Evolutionary conservation across 2,888 invertebrate genomes (phyloP), one percentile per base, ranked within the genome.

Genomic region (Micoletzkya japonica): DNA sequence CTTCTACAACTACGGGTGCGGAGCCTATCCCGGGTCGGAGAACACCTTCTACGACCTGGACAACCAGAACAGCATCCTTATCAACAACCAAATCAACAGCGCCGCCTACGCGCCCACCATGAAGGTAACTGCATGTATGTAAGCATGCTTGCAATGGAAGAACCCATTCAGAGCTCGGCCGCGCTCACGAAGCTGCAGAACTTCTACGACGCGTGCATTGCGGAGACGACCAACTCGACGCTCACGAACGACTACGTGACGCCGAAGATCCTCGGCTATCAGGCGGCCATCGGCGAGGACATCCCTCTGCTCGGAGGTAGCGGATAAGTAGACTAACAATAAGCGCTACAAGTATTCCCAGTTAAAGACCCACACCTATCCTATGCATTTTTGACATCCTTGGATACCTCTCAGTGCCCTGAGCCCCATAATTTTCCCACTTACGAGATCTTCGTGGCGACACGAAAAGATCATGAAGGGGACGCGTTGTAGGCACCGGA

Each of bases 1-100:
- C 60, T 83, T 83, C 78, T 83, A 76, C 74, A 49, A 73, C 4
- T 83, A 83, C 69, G 74, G 82, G 10, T 83, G 83, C 58, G 79
- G 78, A 24, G 71, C 66, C 34, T 78, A 73, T 74, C 69, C 50
- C 20, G 56, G 70, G 32, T 3, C 17, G 4, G n/a, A n/a, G 61
- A 59, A 68, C 4, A 72, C 60, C 44, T 71, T 71, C 68, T 60
- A 68, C n/a, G 68, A 58, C 32, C 57, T 68, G 4, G 68, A 68
- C 26, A 20, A 57, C 4, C 44, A 6, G 10, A 68, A 68, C 49
- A 14, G 32, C 32, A 30, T 17, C 2, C 20, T 39, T 4, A 68
- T 68, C 58, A 58, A 32, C 49, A 26, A 34, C 14, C 28, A 80
- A 66, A 72, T 80, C 17, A 71, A 75, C n/a, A 70, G 72, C 57